phyloP scores from a whole-genome alignment of 1,140 invertebrate species.

The Oryzaephilus surinamensis region DNA sequence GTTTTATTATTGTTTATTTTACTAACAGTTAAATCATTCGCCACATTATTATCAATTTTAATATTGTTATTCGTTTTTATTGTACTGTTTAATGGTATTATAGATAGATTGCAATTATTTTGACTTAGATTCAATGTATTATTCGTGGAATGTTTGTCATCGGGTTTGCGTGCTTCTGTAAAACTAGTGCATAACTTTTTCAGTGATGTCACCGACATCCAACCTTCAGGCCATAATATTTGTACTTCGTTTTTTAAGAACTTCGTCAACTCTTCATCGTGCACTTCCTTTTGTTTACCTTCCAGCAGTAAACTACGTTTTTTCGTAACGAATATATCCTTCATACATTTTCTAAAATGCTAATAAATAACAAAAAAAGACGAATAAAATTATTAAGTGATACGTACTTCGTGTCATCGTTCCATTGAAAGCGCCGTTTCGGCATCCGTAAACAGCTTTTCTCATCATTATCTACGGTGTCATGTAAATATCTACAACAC shows the following conservation, averaged over 20 bases:
- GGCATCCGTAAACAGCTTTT: slow-evolving; percentile 42
- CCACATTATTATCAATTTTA: slow-evolving; percentile 12
- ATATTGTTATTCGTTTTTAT: slow-evolving; percentile 7
- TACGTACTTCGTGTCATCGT: slow-evolving; percentile 43
- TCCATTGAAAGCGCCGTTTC: slow-evolving; percentile 46
- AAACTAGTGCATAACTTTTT: background rate
- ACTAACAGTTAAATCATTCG: slow-evolving; percentile 18
- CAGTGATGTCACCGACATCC: slow-evolving; percentile 29
- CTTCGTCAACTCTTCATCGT: slow-evolving; percentile 25
- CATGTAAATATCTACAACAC: slow-evolving; percentile 22
- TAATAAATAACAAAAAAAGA: slow-evolving; percentile 8
- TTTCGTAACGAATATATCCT: slow-evolving; percentile 30
- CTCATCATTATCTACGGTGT: slow-evolving; percentile 23
- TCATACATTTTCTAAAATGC: slow-evolving; percentile 24
- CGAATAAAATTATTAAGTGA: slow-evolving; percentile 15
- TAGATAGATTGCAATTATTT: slow-evolving; percentile 17
- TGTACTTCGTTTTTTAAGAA: slow-evolving; percentile 29
- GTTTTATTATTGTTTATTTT: slow-evolving; percentile 16
- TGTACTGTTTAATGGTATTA: slow-evolving; percentile 15
- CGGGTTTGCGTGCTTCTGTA: background rate
- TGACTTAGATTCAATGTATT: slow-evolving; percentile 6
- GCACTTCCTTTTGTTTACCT: slow-evolving; percentile 27
- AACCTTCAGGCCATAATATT: slow-evolving; percentile 33
- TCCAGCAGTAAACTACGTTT: slow-evolving; percentile 30
- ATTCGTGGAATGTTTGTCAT: background rate